Evolutionary conservation across 2,113 vertebrate genomes (phyloP), one percentile per base, ranked within the genome.

Genomic region (Ctenomys sociabilis): DNA sequence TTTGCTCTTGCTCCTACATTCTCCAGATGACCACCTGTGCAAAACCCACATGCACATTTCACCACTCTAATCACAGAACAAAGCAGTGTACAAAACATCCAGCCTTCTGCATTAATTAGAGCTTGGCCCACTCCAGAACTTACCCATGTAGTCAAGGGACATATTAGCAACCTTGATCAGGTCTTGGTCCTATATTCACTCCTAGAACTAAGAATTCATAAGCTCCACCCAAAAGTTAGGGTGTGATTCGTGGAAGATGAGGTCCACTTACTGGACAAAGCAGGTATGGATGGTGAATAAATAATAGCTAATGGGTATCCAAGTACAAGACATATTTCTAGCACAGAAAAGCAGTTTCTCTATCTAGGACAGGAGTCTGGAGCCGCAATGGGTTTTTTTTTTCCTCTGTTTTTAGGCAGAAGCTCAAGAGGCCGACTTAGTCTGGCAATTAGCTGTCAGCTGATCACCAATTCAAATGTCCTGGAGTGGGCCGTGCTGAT

Each of bases 401-500:
- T 3, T 2, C 32, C 32, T 35, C 80, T 75, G 66, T 85, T 96
- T 94, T 85, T 90, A 97, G 84, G 66, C 95, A 97, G 81, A 83
- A 85, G 64, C 93, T 96, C 93, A 92, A 96, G 95, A 97, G 95
- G 82, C 96, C 87, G 43, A 66, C 72, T 96, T 49, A 11, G 85
- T 61, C 88, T 94, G 77, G 95, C 95, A 98, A 97, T 97, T 97
- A 97, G 93, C 87, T 93, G 82, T 98, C 90, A 92, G 82, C 95
- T 89, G 95, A 98, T 97, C 97, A 97, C 92, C 97, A 96, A 95
- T 97, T 97, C 97, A 95, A 96, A 96, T 93, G 63, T 94, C 85
- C 97, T 95, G 88, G 95, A 95, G 96, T 97, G 93, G 94, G 96
- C 95, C 12, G 2, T 54, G 87, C 89, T 97, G 92, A 97, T 88